Evolutionary conservation across 2,888 invertebrate species (phyloP).

Genomic region (Lucinisca nassula): DNA sequence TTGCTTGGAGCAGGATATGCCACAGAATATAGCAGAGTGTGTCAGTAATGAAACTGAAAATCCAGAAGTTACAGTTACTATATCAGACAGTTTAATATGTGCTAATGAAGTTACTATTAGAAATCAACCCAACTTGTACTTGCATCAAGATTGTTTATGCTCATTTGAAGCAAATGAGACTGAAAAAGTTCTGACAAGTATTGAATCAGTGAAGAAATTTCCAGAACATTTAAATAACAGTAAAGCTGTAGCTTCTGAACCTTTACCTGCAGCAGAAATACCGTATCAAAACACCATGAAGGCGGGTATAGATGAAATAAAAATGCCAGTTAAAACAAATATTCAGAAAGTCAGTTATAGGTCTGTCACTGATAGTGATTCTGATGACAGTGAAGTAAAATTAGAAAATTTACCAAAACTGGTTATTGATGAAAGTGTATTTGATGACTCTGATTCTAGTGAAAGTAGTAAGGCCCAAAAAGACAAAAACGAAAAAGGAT

Average conservation of each 20-base stretch:
- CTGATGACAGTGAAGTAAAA: conserved; percentile 12
- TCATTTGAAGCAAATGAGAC: neutral
- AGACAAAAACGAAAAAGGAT: neutral
- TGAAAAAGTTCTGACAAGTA: neutral
- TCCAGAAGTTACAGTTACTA: neutral
- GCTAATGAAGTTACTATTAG: neutral
- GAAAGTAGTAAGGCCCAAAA: neutral
- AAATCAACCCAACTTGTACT: neutral
- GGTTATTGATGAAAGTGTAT: conserved; percentile 64
- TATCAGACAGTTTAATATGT: neutral
- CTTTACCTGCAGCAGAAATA: too few species aligned
- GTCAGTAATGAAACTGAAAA: neutral
- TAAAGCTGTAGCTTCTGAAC: neutral
- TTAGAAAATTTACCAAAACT: conserved; percentile 63
- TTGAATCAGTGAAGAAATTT: neutral
- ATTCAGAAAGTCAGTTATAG: conserved; percentile 7
- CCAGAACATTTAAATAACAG: too few species aligned
- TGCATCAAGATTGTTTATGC: neutral
- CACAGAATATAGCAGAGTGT: neutral
- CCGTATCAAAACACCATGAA: neutral
- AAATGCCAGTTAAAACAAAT: neutral
- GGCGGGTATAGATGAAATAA: neutral
- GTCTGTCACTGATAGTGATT: conserved; percentile 5
- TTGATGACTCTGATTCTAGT: conserved; percentile 25
- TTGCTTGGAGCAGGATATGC: neutral